Conservation (phyloP, 2,113 vertebrate species). For the Mastomys natalensis region DNA sequence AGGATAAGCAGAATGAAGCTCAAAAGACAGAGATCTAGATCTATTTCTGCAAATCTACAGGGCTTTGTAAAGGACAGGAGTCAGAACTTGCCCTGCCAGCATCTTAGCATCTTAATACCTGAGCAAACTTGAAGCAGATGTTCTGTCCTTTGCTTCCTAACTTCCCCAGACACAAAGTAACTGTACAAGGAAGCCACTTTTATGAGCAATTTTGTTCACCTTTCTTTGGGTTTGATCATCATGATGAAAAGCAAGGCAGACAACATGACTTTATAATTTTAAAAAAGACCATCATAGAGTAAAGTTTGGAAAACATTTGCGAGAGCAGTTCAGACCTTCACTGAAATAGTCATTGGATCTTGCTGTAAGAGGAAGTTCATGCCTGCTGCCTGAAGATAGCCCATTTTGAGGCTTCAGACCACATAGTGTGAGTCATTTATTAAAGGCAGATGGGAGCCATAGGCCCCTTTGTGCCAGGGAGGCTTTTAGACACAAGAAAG, state of each 20-base stretch:
- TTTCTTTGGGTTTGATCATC: constrained; percentile 31
- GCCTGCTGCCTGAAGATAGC: background rate
- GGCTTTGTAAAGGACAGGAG: constrained; percentile 29
- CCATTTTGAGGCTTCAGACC: background rate
- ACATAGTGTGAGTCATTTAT: constrained; percentile 55
- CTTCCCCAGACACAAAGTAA: background rate
- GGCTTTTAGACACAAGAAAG: constrained; percentile 50
- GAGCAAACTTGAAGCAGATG: constrained; percentile 16
- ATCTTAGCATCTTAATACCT: constrained; percentile 25
- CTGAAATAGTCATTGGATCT: constrained; percentile 3
- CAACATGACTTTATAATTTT: background rate
- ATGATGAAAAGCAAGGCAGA: background rate
- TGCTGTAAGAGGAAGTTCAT: background rate
- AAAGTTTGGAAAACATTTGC: background rate
- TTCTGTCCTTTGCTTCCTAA: background rate
- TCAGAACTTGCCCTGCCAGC: background rate
- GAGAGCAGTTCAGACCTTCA: background rate
- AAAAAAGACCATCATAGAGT: background rate
- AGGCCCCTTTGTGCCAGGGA: constrained; percentile 62
- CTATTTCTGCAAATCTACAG: constrained; percentile 43
- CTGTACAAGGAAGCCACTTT: background rate
- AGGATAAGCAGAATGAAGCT: constrained; percentile 32
- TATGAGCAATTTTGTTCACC: background rate
- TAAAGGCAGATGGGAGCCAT: constrained; percentile 59
- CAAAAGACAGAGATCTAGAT: constrained; percentile 41